Conservation (phyloP, 2,888 invertebrate species). For the Cantharis rufa region DNA sequence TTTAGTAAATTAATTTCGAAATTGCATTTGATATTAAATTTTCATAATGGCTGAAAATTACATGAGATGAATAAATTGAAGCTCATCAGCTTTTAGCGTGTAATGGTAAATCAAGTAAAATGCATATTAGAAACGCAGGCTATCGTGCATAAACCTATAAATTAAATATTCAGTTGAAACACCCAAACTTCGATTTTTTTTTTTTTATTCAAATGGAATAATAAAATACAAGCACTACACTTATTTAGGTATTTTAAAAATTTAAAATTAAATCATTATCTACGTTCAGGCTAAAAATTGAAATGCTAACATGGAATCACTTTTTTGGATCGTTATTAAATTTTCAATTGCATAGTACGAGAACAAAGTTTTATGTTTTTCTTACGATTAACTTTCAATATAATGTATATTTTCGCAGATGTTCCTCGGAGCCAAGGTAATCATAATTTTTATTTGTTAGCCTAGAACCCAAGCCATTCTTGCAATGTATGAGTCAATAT, state of each 20-base stretch:
- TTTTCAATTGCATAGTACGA: not conserved
- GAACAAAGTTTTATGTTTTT: not conserved
- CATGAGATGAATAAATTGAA: not conserved
- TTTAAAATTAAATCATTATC: not conserved
- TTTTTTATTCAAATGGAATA: not conserved
- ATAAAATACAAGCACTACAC: not conserved
- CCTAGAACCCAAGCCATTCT: no score
- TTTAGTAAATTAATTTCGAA: not conserved
- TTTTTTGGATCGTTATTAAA: not conserved
- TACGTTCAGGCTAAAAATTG: not conserved
- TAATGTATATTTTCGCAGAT: not conserved
- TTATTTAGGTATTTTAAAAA: not conserved
- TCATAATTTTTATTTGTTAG: not conserved
- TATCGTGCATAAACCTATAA: not conserved
- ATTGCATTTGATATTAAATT: not conserved
- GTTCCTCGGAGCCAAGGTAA: not conserved
- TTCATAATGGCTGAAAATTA: not conserved
- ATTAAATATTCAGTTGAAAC: not conserved
- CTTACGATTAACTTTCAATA: not conserved
- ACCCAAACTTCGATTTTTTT: not conserved
- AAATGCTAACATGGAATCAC: not conserved
- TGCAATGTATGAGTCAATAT: no score
- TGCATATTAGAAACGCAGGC: constrained; percentile 1
- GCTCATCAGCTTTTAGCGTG: not conserved
- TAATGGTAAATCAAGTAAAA: not conserved